Percentiles rank a stretch among this genome's conserved stretches.
Evolutionary conservation across 2,888 invertebrate genomes (phyloP).

Genomic region (Clusia tigrina): DNA sequence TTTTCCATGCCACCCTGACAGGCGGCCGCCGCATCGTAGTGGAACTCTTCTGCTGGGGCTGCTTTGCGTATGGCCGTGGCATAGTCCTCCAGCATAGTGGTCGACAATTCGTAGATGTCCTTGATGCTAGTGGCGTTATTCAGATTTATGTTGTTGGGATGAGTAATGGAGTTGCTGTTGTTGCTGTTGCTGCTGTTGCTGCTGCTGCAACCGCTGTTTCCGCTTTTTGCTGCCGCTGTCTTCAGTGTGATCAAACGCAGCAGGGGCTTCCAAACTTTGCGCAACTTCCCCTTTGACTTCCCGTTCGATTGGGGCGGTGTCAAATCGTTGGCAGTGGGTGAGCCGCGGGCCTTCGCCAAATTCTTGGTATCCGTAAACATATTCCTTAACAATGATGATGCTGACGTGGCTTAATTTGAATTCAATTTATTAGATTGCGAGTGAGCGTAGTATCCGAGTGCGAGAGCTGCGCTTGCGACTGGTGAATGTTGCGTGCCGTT

Average conservation of each 20-base stretch:
- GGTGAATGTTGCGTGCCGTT: slow-evolving; percentile 39
- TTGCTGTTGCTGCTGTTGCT: slow-evolving; percentile 26
- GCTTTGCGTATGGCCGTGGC: slow-evolving; percentile 22
- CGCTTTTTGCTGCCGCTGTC: slow-evolving; percentile 24
- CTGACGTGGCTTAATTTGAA: background rate
- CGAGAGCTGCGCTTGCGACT: slow-evolving; percentile 20
- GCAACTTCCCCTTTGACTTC: slow-evolving; percentile 45
- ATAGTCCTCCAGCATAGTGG: slow-evolving; percentile 39
- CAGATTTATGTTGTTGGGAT: slow-evolving; percentile 47
- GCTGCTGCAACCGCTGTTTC: too few species aligned
- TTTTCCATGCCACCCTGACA: slow-evolving; percentile 9
- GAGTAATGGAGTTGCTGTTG: slow-evolving; percentile 27
- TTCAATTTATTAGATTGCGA: slow-evolving; percentile 17
- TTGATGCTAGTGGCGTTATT: slow-evolving; percentile 35
- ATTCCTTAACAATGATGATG: slow-evolving; percentile 21
- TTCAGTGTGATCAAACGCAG: slow-evolving; percentile 50
- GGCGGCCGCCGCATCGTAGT: slow-evolving; percentile 26
- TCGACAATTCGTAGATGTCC: slow-evolving; percentile 21
- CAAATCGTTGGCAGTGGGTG: background rate
- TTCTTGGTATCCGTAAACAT: slow-evolving; percentile 63
- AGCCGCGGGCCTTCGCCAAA: slow-evolving; percentile 43
- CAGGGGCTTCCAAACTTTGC: slow-evolving; percentile 57
- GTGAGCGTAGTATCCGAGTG: background rate
- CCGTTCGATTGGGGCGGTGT: slow-evolving; percentile 2
- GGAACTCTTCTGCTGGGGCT: slow-evolving; percentile 29